A percentile compares a stretch with the other conserved stretches of the same genome.
Conservation (phyloP, 2,888 invertebrate species). For the Rugalucina vietnamica region DNA sequence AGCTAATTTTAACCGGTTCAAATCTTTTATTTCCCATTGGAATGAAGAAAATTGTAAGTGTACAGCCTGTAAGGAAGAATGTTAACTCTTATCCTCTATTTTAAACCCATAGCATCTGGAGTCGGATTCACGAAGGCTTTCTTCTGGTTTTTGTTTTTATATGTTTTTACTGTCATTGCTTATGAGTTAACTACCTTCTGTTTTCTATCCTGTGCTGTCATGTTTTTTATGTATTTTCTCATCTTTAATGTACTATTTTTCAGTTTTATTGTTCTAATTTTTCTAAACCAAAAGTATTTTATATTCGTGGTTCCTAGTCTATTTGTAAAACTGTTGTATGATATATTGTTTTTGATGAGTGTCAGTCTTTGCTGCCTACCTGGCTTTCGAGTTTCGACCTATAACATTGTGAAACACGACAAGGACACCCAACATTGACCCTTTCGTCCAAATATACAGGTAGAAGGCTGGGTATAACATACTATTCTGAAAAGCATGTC, state of each 20-base stretch:
- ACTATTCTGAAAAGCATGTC: too few relatives aligned
- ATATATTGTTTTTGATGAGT: too few relatives aligned
- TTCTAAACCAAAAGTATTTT: too few relatives aligned
- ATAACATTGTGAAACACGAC: too few relatives aligned
- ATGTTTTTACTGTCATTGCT: background rate
- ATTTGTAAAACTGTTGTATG: too few relatives aligned
- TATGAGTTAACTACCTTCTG: background rate
- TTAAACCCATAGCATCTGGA: background rate
- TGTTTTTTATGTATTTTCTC: background rate
- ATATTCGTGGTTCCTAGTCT: too few relatives aligned
- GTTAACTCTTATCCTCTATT: background rate
- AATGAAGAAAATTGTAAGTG: background rate
- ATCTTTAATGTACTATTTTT: background rate
- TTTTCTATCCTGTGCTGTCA: background rate
- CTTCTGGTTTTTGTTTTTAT: background rate
- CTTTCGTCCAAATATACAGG: too few relatives aligned
- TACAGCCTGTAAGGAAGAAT: background rate
- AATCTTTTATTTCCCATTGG: background rate
- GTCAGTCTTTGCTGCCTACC: too few relatives aligned
- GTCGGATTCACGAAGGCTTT: background rate
- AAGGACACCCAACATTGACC: too few relatives aligned
- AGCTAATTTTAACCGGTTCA: background rate
- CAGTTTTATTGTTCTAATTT: too few relatives aligned
- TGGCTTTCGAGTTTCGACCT: too few relatives aligned
- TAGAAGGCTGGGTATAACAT: too few relatives aligned